These are phyloP conservation scores for Papilio machaon DNA, from an alignment of 1,140 invertebrate species.

Conservation along the genomic window DNA sequence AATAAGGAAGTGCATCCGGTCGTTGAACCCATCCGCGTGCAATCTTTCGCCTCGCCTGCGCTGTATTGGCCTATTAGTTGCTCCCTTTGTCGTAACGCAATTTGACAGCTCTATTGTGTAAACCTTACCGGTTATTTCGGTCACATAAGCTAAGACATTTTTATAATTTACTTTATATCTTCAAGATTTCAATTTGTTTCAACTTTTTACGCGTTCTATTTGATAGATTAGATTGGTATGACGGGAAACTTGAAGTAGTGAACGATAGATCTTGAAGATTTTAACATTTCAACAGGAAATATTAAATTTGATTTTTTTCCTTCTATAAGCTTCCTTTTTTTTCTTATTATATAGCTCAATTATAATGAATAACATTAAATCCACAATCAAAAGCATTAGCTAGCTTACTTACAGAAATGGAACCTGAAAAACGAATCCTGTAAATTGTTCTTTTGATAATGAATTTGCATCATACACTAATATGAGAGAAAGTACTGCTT, in stretches of 20 bases:
- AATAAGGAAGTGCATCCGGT: constrained; percentile 46
- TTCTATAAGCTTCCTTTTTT: too few species aligned
- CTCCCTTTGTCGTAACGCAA: not conserved
- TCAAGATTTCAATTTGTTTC: too few species aligned
- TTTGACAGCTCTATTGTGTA: not conserved
- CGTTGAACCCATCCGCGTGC: constrained; percentile 42
- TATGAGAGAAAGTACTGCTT: not conserved
- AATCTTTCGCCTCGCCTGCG: not conserved
- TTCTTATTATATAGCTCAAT: too few species aligned
- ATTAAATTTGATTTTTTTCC: too few species aligned
- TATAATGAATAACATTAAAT: too few species aligned
- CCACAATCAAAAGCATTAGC: too few species aligned
- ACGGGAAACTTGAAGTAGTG: too few species aligned
- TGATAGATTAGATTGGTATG: too few species aligned
- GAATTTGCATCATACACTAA: not conserved
- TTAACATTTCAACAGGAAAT: too few species aligned
- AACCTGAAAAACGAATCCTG: not conserved
- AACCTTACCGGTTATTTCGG: not conserved
- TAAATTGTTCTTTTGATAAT: not conserved
- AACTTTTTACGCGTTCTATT: too few species aligned
- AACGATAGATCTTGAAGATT: too few species aligned
- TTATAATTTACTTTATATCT: not conserved
- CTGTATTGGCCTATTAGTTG: not conserved
- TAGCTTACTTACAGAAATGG: too few species aligned
- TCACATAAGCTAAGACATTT: not conserved